Conservation (phyloP, 2,113 vertebrate species). For the Rousettus leschenaultii region DNA sequence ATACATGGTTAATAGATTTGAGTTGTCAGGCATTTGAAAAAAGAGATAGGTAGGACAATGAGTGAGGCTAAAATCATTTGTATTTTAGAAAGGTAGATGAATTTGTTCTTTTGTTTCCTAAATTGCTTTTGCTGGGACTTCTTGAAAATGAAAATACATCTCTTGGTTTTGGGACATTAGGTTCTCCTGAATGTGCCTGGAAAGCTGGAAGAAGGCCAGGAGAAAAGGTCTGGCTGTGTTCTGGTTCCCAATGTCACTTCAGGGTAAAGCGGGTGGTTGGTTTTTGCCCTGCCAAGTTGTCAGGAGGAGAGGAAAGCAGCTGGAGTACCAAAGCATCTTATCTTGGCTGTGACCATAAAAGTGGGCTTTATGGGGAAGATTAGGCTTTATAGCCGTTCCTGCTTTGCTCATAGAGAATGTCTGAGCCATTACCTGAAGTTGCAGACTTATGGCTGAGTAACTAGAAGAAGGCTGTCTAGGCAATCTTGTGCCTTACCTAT, state of each 20-base stretch:
- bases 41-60: neutral
- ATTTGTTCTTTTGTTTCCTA: neutral
- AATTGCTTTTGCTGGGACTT: neutral
- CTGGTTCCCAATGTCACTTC: neutral
- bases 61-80: neutral
- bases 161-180: neutral
- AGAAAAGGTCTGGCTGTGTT: neutral
- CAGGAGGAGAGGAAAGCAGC: neutral
- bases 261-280: neutral
- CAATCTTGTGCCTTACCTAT: neutral
- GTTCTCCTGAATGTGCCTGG: neutral
- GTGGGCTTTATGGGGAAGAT: neutral
- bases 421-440: neutral
- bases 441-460: neutral
- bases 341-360: neutral
- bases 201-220: neutral
- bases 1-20: neutral
- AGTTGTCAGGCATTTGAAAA: neutral
- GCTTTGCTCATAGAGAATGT: neutral
- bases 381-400: neutral
- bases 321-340: neutral
- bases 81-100: conserved; percentile 5
- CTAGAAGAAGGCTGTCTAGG: neutral
- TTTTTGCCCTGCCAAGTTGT: neutral
- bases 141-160: neutral